These are phyloP conservation scores for Agonopterix heracliana DNA, from an alignment of 2,888 invertebrate species.

Conservation along the genomic window DNA sequence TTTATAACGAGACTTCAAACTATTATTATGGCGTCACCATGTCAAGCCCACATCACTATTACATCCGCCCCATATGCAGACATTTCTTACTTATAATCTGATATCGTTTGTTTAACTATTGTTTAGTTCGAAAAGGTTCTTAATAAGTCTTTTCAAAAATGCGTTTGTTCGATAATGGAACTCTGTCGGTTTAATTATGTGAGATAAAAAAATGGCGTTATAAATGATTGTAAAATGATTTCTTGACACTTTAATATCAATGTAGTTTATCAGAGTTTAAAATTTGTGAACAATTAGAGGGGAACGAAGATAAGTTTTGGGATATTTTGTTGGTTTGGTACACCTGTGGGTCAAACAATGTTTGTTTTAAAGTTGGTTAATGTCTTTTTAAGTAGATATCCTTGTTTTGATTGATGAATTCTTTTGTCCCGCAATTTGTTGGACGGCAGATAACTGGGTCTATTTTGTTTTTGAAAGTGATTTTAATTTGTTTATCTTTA, in stretches of 20 bases:
- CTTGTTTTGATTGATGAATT: conserved; percentile 68
- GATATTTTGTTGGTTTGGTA: conserved; percentile 14
- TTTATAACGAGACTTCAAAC: conserved; percentile 64
- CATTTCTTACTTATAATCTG: conserved; percentile 49
- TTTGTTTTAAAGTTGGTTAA: conserved; percentile 50
- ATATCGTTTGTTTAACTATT: conserved; percentile 45
- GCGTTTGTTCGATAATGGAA: conserved; percentile 20
- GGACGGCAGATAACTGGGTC: conserved; percentile 35
- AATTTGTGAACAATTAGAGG: conserved; percentile 55
- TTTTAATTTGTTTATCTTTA: conserved; percentile 60
- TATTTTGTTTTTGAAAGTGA: conserved; percentile 44
- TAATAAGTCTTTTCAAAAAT: conserved; percentile 5
- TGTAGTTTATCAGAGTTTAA: conserved; percentile 42
- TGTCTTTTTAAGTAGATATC: conserved; percentile 68
- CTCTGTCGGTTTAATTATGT: conserved; percentile 26
- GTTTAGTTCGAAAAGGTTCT: conserved; percentile 39
- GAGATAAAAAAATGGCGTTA: conserved; percentile 43
- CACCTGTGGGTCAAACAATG: conserved; percentile 23
- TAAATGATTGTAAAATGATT: conserved; percentile 59
- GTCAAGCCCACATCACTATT: conserved; percentile 65
- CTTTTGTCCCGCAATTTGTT: conserved; percentile 43
- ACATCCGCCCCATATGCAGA: conserved; percentile 65
- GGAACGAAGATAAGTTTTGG: conserved; percentile 38
- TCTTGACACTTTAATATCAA: conserved; percentile 67
- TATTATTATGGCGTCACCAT: conserved; percentile 69